These are phyloP conservation scores for Synodontis membranacea DNA, from an alignment of 2,113 vertebrate species.

Conservation along the genomic window DNA sequence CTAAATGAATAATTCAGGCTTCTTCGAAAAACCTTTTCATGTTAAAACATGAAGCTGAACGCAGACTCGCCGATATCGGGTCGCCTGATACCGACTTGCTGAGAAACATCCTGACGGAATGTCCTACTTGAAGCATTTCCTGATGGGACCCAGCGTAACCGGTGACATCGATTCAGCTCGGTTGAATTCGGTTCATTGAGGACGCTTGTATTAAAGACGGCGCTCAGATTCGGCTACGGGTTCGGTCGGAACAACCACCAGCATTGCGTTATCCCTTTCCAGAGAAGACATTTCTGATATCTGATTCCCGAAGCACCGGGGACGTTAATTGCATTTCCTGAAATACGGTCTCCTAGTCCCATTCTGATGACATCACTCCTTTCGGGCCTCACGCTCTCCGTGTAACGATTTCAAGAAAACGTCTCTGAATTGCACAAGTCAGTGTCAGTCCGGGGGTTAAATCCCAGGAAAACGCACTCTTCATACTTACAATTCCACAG, in stretches of 20 bases:
- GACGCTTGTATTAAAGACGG: neutral
- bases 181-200: neutral
- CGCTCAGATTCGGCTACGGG: neutral
- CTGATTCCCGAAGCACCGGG: neutral
- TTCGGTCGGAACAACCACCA: neutral
- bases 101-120: neutral
- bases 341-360: neutral
- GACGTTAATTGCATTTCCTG: slow-evolving; percentile 9
- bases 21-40: neutral
- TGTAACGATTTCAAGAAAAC: neutral
- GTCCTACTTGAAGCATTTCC: neutral
- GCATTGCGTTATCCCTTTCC: neutral
- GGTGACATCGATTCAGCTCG: neutral
- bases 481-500: neutral
- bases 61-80: neutral
- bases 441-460: neutral
- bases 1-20: slow-evolving; percentile 14
- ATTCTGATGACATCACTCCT: neutral
- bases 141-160: neutral
- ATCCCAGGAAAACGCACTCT: neutral
- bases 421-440: neutral
- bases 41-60: neutral
- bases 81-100: neutral
- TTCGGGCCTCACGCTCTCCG: neutral
- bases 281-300: neutral